phyloP scores from a whole-genome alignment of 92 coral and sea anemone genomes.

The Heliopora coerulea region DNA sequence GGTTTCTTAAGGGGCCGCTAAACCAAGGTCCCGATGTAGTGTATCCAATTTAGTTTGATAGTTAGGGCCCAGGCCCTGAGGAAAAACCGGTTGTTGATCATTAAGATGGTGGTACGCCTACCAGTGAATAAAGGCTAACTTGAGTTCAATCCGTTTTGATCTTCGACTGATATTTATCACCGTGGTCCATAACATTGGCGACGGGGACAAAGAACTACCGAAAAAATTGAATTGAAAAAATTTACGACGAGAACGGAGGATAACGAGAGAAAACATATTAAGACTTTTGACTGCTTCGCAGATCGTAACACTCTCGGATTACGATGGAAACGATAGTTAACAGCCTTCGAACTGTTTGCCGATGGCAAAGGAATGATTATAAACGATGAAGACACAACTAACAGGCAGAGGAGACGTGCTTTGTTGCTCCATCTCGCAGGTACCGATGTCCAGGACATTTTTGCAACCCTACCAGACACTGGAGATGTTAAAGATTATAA shows the following conservation, averaged over 20 bases:
- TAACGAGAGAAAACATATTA: background rate
- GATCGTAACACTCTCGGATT: conserved; percentile 34
- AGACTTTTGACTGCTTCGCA: conserved; percentile 26
- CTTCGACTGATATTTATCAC: too few relatives aligned
- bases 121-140: too few relatives aligned
- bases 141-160: too few relatives aligned
- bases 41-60: too few relatives aligned
- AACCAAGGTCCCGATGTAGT: too few relatives aligned
- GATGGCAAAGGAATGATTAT: conserved; percentile 52
- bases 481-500: conserved; percentile 27
- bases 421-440: conserved; percentile 46
- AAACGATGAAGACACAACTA: conserved; percentile 15
- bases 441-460: conserved; percentile 45
- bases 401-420: conserved; percentile 41
- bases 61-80: too few relatives aligned
- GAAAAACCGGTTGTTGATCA: too few relatives aligned
- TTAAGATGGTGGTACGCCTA: too few relatives aligned
- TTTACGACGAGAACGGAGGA: conserved; percentile 8
- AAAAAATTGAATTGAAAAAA: background rate
- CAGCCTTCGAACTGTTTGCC: conserved; percentile 42
- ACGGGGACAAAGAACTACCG: conserved; percentile 12
- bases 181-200: conserved; percentile 25
- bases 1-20: too few relatives aligned
- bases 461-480: conserved; percentile 37
- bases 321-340: conserved; percentile 47